Evolutionary conservation across 2,888 invertebrate species (phyloP).

Genomic region (Caenorhabditis sp.): DNA sequence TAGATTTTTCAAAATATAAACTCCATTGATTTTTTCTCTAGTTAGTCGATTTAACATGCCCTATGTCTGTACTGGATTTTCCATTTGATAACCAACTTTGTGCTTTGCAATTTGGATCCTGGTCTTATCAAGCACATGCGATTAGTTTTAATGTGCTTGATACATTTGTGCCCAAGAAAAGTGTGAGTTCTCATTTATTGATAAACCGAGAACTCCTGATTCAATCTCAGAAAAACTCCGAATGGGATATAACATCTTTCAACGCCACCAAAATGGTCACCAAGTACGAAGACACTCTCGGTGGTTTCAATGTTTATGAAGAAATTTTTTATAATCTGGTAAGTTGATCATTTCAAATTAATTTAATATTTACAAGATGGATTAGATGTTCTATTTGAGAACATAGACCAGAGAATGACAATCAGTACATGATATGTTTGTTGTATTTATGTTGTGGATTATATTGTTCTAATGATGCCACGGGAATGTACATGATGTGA

Average conservation of each 20-base stretch:
- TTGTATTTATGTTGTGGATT: too few species aligned
- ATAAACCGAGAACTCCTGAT: background rate
- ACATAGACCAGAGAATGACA: background rate
- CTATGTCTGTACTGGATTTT: constrained; percentile 54
- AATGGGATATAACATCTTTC: constrained; percentile 59
- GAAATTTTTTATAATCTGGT: constrained; percentile 59
- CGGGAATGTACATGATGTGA: too few species aligned
- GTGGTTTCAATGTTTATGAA: constrained; percentile 55
- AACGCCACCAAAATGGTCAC: constrained; percentile 52
- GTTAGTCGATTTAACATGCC: constrained; percentile 55
- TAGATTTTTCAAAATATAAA: background rate
- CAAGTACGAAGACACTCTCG: constrained; percentile 50
- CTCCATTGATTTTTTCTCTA: constrained; percentile 15
- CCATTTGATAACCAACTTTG: constrained; percentile 59
- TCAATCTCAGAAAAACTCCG: constrained; percentile 48
- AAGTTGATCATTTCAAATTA: background rate
- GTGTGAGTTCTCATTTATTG: constrained; percentile 11
- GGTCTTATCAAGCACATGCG: constrained; percentile 56
- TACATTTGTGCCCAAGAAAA: constrained; percentile 46
- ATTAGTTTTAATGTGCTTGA: constrained; percentile 45
- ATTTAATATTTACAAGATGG: background rate
- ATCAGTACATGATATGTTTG: constrained; percentile 1
- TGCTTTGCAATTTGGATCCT: constrained; percentile 57
- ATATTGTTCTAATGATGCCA: too few species aligned
- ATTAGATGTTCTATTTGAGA: background rate